These are phyloP conservation scores for Acholoe squamosa DNA, from an alignment of 2,888 invertebrate species.

Conservation along the genomic window DNA sequence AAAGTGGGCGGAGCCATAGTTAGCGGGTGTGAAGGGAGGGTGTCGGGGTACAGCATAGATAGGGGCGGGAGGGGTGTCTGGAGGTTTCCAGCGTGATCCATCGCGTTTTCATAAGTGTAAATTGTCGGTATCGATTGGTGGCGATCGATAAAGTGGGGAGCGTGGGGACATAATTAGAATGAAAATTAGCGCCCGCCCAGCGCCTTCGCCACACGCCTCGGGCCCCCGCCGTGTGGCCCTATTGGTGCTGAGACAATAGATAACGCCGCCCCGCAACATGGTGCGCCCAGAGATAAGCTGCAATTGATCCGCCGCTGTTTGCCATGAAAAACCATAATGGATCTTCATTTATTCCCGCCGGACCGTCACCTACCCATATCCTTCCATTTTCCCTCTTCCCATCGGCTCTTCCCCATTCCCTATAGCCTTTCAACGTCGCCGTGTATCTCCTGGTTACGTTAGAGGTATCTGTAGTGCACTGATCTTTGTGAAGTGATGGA, in stretches of 20 bases:
- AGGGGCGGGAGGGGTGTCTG: neutral
- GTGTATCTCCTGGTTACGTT: too few species aligned
- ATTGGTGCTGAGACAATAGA: conserved; percentile 33
- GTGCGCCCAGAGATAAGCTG: conserved; percentile 29
- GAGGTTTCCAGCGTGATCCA: neutral
- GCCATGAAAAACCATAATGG: conserved; percentile 37
- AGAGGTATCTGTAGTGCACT: too few species aligned
- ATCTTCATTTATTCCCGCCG: conserved; percentile 41
- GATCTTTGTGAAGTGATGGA: too few species aligned
- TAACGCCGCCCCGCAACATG: conserved; percentile 35
- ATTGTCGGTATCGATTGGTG: conserved; percentile 40
- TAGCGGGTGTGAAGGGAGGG: neutral
- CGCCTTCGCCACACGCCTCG: neutral
- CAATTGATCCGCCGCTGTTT: conserved; percentile 49
- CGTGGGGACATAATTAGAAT: conserved; percentile 53
- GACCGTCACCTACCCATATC: conserved; percentile 15
- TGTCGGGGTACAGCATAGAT: neutral
- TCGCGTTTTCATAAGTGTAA: conserved; percentile 57
- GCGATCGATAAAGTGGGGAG: conserved; percentile 30
- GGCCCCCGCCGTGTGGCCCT: neutral
- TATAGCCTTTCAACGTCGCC: too few species aligned
- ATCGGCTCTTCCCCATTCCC: too few species aligned
- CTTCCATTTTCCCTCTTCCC: neutral
- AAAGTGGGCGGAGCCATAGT: neutral
- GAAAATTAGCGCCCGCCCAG: conserved; percentile 41